Base-by-base conservation (phyloP, 2,797 vertebrate species). In the Bovichtus diacanthus region DNA sequence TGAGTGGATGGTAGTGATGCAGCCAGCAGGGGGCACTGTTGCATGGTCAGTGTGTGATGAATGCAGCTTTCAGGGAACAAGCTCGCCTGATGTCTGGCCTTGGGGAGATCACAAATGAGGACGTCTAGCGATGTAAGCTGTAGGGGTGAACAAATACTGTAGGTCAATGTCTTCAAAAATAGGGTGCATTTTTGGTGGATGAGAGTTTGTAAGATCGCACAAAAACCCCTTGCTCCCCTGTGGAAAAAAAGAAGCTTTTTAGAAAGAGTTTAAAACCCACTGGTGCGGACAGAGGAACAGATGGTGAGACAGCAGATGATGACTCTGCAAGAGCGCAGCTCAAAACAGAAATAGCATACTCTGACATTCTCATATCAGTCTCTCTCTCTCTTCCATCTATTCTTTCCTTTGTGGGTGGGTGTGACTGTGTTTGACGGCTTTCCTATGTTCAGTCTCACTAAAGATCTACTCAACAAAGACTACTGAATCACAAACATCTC, bases 11-110 rank as follows among this genome's bases (percentile, higher is more conserved):
- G 8, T 4, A 15, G 60, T 23, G 10, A 18, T 59, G 9, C 2
- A n/a, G 13, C 80, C 92, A 91, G 76, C 84, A 90, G 90, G 88
- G 90, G 88, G 87, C 89, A 84, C 78, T 92, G 84, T 78, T 86
- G 91, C 67, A 81, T 80, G 88, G 68, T 72, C 65, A 56, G 59
- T 80, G 38, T 21, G 11, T 27, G 34, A 27, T 51, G 21, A 56
- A 44, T 1, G 38, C 25, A 51, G 16, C 43, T 68, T 51, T 53
- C 21, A 36, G 46, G 23, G 18, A 19, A 66, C 19, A 39, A 23
- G 11, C 6, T 41, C 50, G 6, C 41, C 79, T 73, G 15, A 63
- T 25, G 36, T 58, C 36, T 68, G 56, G 67, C 66, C 73, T 38
- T 36, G 11, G 41, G 49, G 59, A 72, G 23, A 56, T 70, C n/a